Conservation (phyloP, 2,113 vertebrate species). For the Sinocyclocheilus anshuiensis region DNA sequence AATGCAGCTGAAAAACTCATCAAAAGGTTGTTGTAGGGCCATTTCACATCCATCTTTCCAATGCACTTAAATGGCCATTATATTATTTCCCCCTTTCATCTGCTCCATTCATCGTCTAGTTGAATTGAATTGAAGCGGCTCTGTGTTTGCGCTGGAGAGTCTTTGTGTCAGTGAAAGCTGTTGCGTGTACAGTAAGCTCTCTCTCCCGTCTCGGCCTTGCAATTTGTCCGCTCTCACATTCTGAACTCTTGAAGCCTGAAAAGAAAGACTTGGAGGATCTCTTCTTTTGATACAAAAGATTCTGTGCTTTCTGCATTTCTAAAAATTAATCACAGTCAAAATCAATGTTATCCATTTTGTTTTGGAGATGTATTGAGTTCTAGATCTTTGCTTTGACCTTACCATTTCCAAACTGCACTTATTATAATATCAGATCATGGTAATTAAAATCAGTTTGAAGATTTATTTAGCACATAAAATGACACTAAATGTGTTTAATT, state of each 20-base stretch:
- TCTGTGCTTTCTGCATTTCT: not conserved
- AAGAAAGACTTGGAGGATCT: not conserved
- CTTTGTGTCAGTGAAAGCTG: conserved; percentile 50
- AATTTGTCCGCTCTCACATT: not conserved
- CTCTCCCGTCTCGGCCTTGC: conserved; percentile 14
- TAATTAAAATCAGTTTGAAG: not conserved
- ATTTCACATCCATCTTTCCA: conserved; percentile 32
- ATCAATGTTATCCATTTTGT: conserved; percentile 18
- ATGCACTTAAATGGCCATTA: conserved; percentile 17
- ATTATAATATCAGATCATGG: not conserved
- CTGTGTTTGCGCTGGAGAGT: conserved; percentile 13
- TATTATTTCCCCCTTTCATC: conserved; percentile 14
- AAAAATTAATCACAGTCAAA: not conserved
- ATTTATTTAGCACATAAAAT: not conserved
- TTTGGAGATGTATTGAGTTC: not conserved
- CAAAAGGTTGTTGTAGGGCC: conserved; percentile 1
- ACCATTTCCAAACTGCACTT: not conserved
- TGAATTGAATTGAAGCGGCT: conserved; percentile 25
- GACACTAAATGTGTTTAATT: not conserved
- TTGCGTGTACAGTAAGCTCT: conserved; percentile 44
- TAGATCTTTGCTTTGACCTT: not conserved
- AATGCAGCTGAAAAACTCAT: conserved; percentile 19
- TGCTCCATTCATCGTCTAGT: not conserved
- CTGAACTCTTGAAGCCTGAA: not conserved
- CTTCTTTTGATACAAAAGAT: not conserved